Base-by-base conservation (phyloP, 2,888 invertebrate species). In the Cephus pulcher region DNA sequence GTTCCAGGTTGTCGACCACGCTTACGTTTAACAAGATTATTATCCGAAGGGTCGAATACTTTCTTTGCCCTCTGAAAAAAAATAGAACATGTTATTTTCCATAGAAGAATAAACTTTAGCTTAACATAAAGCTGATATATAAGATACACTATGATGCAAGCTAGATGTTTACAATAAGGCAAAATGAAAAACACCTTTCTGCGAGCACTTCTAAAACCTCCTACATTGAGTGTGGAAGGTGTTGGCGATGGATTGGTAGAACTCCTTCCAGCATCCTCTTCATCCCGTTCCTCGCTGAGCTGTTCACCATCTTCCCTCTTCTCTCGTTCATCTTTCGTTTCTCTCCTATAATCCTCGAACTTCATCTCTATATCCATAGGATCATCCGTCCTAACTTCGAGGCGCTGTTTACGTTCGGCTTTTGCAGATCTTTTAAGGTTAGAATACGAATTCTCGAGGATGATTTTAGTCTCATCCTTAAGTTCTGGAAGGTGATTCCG, bases 1-100 rank as follows among this genome's bases (percentile, higher is more conserved):
- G 94, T 94, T 6, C 94, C 95, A 4, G 94, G 92, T 15, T 95
- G 95, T 75, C 95, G 93, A 1, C 95, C 95, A 80, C 95, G 92
- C 91, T 95, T 95, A 88, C 95, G 94, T 84, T 93, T 94, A 12
- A 96, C 96, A 69, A 96, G 92, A 91, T 96, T 96, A 84, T 95
- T 95, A 86, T 97, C 96, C 0, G 97, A 97, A 3, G 97, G 97
- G 91, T 97, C 97, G 89, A 97, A 97, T 0, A 97, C 96, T 89
- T 96, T 96, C 88, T 96, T 96, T 0, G 96, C 96, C 93, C 96
- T 95, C 94, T 94, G 87, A 78, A 89, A 88, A 77, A 35, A 76
- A 75, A 74, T 89, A 34, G 75, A 78, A 80, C 69, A 37, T 80
- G n/a, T 79, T 12, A 37, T 70, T 78, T 40, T 77, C 68, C 73